Evolutionary conservation across 2,888 invertebrate species (phyloP), one percentile per base, ranked within the genome.

Genomic region (Fragum fragum): DNA sequence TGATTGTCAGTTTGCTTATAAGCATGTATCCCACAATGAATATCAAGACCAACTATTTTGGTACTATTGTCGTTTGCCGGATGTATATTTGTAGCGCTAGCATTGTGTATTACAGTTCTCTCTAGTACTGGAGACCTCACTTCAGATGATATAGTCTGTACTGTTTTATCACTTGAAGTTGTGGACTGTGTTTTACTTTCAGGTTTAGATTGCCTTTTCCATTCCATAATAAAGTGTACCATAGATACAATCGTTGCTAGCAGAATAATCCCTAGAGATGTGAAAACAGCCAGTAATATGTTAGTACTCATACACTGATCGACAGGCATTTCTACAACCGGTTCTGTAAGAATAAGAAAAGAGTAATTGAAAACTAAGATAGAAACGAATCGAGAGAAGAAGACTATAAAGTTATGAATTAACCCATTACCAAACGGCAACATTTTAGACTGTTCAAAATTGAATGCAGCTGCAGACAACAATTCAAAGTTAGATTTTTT

Each of bases 261-360:
- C 23, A 66, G 36, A 26, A 66, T 11, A n/a, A 66, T 21, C n/a
- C 66, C 66, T 1, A 66, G 42, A n/a, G 66, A 66, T 39, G 66
- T 66, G 23, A 66, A 42, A 1, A 66, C 66, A 32, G 66, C 66
- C 7, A 66, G 9, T n/a, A 42, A 36, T 5, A 26, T 66, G 61
- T n/a, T 32, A 11, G 66, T 66, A 42, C 42, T 36, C 39, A 66
- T 66, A 26, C 66, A 66, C 9, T 26, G 5, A 5, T 21, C 32
- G 2, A 7, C 42, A 11, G 66, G 42, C 18, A n/a, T 36, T 16
- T 14, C 23, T 39, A 11, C 5, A 6, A 23, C 14, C 23, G 66
- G 66, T 21, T 66, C 66, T 66, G 42, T 42, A 42, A 66, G 36
- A n/a, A n/a, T n/a, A n/a, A n/a, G n/a, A n/a, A n/a, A n/a, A n/a